phyloP scores from a whole-genome alignment of 2,888 invertebrate genomes.

The Trachelus iudaicus region DNA sequence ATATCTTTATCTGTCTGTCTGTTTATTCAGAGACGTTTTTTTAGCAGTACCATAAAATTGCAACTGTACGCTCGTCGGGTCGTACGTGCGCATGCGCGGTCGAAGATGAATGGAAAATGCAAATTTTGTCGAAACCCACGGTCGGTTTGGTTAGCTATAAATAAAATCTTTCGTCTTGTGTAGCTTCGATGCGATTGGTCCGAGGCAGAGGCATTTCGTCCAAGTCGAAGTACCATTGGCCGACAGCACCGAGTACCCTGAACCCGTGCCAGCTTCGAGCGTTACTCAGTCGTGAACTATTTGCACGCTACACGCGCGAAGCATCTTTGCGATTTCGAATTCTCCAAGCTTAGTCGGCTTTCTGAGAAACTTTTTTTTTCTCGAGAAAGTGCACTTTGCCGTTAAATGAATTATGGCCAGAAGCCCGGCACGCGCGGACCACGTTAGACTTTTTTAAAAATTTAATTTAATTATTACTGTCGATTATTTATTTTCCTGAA shows the following conservation, averaged over 20 bases:
- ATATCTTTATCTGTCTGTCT: background rate
- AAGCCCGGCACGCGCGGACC: no score
- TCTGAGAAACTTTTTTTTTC: background rate
- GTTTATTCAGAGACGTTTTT: background rate
- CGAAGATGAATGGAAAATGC: conserved; percentile 18
- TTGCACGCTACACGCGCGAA: background rate
- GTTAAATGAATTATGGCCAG: background rate
- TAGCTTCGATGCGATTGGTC: conserved; percentile 10
- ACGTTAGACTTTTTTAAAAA: background rate
- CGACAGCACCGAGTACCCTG: conserved; percentile 13
- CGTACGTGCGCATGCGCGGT: background rate
- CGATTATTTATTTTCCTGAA: background rate
- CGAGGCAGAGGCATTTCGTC: conserved; percentile 2
- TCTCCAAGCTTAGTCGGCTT: background rate
- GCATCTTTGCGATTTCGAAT: background rate
- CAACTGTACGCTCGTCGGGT: background rate
- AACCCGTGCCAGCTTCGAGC: conserved; percentile 13
- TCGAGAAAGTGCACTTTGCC: background rate
- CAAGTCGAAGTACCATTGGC: conserved; percentile 9
- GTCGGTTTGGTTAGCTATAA: conserved; percentile 13
- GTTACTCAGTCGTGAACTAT: conserved; percentile 2
- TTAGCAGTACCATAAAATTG: background rate
- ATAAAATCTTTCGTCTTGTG: conserved; percentile 11
- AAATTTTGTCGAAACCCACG: conserved; percentile 8
- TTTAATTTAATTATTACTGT: background rate